Evolutionary conservation across 2,888 invertebrate species (phyloP).

Genomic region (Pristionchus fissidentatus): DNA sequence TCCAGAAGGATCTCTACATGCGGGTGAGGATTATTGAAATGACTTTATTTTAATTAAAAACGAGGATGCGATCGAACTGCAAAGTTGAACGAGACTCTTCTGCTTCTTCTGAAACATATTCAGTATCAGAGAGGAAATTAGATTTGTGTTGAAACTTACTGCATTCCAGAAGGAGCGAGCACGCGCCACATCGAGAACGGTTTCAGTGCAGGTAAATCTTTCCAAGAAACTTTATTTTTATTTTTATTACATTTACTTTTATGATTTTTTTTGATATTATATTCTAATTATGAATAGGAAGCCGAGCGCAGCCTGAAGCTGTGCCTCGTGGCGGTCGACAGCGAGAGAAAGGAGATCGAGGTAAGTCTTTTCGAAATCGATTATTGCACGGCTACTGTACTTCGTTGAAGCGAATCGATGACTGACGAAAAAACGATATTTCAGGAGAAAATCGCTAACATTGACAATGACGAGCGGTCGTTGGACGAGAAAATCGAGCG

Average conservation of each 20-base stretch:
- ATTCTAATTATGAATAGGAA: constrained; percentile 76
- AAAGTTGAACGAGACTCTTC: no score
- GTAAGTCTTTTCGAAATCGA: neutral
- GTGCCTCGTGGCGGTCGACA: constrained; percentile 81
- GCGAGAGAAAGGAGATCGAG: constrained; percentile 75
- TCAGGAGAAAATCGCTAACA: constrained; percentile 84
- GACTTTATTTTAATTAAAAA: neutral
- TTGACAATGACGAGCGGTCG: constrained; percentile 89
- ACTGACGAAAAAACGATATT: neutral
- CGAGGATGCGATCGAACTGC: no score
- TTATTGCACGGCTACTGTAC: neutral
- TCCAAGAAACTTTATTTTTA: neutral
- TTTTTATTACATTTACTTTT: neutral
- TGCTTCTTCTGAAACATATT: no score
- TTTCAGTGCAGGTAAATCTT: neutral
- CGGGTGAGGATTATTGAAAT: constrained; percentile 79
- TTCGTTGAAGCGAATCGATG: neutral
- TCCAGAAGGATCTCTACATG: constrained; percentile 90
- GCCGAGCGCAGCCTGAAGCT: constrained; percentile 87
- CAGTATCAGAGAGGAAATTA: no score
- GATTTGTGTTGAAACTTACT: neutral
- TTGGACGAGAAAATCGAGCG: constrained; percentile 93
- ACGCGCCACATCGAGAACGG: constrained; percentile 36
- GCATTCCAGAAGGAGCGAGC: constrained; percentile 14
- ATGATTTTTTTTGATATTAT: constrained; percentile 59